phyloP scores from a whole-genome alignment of 2,888 invertebrate genomes.

The Aporophyla lueneburgensis region DNA sequence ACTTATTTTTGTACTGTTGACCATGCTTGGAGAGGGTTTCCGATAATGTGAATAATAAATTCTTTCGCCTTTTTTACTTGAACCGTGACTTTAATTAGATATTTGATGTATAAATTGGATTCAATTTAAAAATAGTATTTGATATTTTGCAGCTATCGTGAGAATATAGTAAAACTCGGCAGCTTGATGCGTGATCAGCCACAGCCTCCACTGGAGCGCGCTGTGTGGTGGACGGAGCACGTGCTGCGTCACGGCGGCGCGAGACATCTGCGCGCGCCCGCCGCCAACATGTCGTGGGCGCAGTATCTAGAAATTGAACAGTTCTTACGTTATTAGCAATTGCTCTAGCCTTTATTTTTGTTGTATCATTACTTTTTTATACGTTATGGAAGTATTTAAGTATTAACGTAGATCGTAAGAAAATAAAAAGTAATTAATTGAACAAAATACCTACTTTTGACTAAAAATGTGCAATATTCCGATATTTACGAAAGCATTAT shows the following conservation, averaged over 20 bases:
- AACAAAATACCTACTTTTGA: no score
- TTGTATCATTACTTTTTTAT: no score
- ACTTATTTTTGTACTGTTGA: no score
- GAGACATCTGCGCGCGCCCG: slow-evolving; percentile 68
- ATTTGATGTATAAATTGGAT: no score
- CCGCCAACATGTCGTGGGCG: slow-evolving; percentile 60
- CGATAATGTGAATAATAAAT: no score
- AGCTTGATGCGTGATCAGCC: slow-evolving; percentile 48
- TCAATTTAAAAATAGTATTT: background rate
- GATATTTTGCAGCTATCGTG: slow-evolving; percentile 22
- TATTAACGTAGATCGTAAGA: no score
- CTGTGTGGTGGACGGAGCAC: slow-evolving; percentile 77
- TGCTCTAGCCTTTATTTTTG: no score
- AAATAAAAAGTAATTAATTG: no score
- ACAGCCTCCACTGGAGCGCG: slow-evolving; percentile 67
- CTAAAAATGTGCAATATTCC: no score
- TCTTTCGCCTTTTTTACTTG: background rate
- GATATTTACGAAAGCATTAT: no score
- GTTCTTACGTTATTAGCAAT: background rate
- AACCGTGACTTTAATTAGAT: background rate
- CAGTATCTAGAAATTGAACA: slow-evolving; percentile 41
- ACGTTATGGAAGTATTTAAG: no score
- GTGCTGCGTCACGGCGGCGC: slow-evolving; percentile 72
- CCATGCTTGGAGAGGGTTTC: no score
- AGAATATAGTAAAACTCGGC: slow-evolving; percentile 32